phyloP scores from a whole-genome alignment of 1,140 invertebrate genomes.

The Leptopilina boulardi region DNA sequence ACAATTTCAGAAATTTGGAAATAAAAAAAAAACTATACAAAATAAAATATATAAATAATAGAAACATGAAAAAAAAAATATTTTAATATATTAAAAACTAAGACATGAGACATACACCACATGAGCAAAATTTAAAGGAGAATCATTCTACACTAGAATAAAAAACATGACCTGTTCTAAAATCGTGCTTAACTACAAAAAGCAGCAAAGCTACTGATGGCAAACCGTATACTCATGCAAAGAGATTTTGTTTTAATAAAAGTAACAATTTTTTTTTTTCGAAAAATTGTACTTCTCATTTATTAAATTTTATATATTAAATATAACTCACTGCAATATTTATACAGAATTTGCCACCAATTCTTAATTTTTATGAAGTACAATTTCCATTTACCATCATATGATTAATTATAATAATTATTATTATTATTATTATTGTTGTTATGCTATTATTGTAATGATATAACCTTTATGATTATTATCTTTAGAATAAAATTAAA shows the following conservation, averaged over 20 bases:
- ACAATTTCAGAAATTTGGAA: conserved; percentile 5
- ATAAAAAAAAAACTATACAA: conserved; percentile 48
- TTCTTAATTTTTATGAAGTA: not conserved
- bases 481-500: too few relatives aligned
- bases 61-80: conserved; percentile 60
- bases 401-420: not conserved
- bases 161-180: conserved; percentile 69
- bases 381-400: not conserved
- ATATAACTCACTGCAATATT: conserved; percentile 19
- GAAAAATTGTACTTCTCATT: conserved; percentile 35
- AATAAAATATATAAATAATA: conserved; percentile 55
- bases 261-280: conserved; percentile 61
- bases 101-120: conserved; percentile 76
- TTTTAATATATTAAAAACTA: conserved; percentile 69
- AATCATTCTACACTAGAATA: conserved; percentile 69
- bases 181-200: conserved; percentile 75
- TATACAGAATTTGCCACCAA: conserved; percentile 30
- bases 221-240: conserved; percentile 74
- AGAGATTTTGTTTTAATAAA: conserved; percentile 67
- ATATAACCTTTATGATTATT: too few relatives aligned
- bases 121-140: conserved; percentile 73
- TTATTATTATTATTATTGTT: too few relatives aligned
- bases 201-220: conserved; percentile 75
- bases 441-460: too few relatives aligned
- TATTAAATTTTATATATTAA: not conserved